Percentiles rank a stretch among this genome's conserved stretches.
Conservation (phyloP, 2,797 vertebrate species). For the Onychomys torridus region DNA sequence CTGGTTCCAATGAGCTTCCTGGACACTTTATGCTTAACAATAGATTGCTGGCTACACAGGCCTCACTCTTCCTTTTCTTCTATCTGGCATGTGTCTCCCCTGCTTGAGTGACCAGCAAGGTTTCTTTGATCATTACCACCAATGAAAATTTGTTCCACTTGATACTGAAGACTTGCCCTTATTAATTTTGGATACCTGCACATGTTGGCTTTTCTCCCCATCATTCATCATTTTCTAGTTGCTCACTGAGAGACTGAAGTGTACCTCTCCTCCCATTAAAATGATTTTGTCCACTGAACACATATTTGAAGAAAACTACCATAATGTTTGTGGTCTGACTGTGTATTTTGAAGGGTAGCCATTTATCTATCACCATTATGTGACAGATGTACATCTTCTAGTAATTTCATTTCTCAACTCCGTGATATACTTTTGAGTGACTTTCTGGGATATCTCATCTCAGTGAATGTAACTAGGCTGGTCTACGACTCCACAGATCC, state of each 20-base stretch:
- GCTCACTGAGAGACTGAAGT: neutral
- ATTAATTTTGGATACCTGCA: neutral
- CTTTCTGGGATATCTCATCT: slow-evolving; percentile 25
- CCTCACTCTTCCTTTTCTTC: neutral
- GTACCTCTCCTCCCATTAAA: neutral
- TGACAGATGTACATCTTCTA: neutral
- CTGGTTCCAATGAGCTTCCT: neutral
- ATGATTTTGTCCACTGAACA: neutral
- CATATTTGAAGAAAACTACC: slow-evolving; percentile 11
- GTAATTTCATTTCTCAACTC: neutral
- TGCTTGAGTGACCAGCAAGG: slow-evolving; percentile 15
- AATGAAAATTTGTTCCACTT: slow-evolving; percentile 3
- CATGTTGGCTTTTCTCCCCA: neutral
- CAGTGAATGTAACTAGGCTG: neutral
- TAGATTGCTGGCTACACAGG: neutral
- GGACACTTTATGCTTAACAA: neutral
- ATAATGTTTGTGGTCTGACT: neutral
- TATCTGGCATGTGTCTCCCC: neutral
- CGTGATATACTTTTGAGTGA: neutral
- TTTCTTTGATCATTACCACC: slow-evolving; percentile 33
- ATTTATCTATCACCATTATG: too few relatives aligned
- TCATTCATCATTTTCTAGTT: neutral
- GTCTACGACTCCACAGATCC: neutral
- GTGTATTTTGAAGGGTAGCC: slow-evolving; percentile 35
- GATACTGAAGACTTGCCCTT: slow-evolving; percentile 4